A percentile compares a stretch with the other conserved stretches of the same genome.
These are phyloP conservation scores for Quadroppia sp. DNA, from an alignment of 2,888 invertebrate genomes.

Conservation along the genomic window DNA sequence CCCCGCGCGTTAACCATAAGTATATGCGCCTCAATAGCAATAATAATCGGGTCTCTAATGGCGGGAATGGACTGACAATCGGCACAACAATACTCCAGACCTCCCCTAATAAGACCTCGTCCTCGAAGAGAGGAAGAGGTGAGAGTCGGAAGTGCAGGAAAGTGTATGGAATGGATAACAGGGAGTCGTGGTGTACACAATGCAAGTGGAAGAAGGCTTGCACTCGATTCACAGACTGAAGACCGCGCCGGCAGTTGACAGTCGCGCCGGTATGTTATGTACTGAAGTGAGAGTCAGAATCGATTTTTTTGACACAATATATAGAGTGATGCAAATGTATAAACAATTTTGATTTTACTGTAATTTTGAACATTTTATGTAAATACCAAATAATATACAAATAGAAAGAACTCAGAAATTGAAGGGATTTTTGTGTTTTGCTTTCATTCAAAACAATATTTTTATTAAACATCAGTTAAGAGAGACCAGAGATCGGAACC, in stretches of 20 bases:
- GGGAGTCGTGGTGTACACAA: slow-evolving; percentile 96
- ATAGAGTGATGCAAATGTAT: background rate
- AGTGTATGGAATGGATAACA: slow-evolving; percentile 95
- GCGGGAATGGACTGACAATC: background rate
- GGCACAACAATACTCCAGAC: slow-evolving; percentile 19
- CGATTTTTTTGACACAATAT: background rate
- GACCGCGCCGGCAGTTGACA: no score
- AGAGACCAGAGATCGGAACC: no score
- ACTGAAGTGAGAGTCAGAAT: background rate
- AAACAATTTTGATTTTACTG: no score
- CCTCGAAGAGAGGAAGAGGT: slow-evolving; percentile 45
- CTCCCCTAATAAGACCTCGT: slow-evolving; percentile 15
- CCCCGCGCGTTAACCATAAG: slow-evolving; percentile 20
- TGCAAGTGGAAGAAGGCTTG: slow-evolving; percentile 99
- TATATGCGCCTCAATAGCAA: slow-evolving; percentile 31
- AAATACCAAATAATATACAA: no score
- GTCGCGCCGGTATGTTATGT: no score
- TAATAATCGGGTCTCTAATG: background rate
- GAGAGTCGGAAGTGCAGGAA: slow-evolving; percentile 61
- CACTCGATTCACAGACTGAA: slow-evolving; percentile 75
- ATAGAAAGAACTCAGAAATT: no score
- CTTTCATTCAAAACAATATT: no score
- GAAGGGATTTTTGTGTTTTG: no score
- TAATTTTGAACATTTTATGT: no score
- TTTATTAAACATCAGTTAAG: no score